These are phyloP conservation scores for human (Homo sapiens) DNA, from an alignment of 2,113 vertebrate genomes.

Conservation along the genomic window GRCh38 chr15:84005001-84005500, in stretches of 20 bases:
- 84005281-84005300: neutral
- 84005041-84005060: neutral
- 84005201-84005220: neutral
- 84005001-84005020: neutral
- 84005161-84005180: neutral
- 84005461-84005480: neutral
- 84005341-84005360: neutral
- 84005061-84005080: neutral
- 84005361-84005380: neutral
- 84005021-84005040: neutral
- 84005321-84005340: no score
- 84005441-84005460: no score
- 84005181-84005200: neutral
- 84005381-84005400: neutral
- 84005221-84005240: neutral
- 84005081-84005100: neutral
- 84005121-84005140: neutral
- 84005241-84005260: neutral
- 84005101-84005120: neutral
- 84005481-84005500: neutral
- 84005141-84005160: neutral
- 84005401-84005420: neutral
- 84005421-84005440: neutral
- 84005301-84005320: neutral
- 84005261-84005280: neutral